Evolutionary conservation across 2,113 vertebrate species (phyloP).

Genomic region (Oenanthe melanoleuca): DNA sequence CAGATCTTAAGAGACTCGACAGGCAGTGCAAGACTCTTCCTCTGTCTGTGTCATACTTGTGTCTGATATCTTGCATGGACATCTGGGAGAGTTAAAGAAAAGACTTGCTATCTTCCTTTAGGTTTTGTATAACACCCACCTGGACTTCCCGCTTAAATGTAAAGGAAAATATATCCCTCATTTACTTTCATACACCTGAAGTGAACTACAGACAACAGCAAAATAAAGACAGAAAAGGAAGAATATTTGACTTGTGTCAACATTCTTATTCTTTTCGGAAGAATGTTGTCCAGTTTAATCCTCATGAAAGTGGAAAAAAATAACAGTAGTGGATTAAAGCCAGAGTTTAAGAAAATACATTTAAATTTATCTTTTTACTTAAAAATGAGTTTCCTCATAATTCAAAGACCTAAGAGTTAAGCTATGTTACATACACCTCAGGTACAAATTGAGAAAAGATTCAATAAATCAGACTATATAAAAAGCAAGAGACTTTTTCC

Average conservation of each 20-base stretch:
- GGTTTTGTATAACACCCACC: background rate
- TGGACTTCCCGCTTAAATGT: background rate
- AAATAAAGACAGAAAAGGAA: constrained; percentile 1
- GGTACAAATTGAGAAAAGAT: constrained; percentile 74
- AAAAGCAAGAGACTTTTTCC: constrained; percentile 65
- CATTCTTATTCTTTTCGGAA: background rate
- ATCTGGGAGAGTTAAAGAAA: background rate
- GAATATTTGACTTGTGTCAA: background rate
- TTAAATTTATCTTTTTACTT: constrained; percentile 65
- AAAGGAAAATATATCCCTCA: background rate
- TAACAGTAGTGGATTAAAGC: constrained; percentile 46
- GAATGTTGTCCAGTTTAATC: constrained; percentile 36
- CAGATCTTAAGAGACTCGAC: fast-evolving
- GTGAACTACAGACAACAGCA: background rate
- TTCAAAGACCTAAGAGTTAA: constrained; percentile 64
- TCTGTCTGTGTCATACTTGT: too few species aligned
- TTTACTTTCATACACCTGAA: background rate
- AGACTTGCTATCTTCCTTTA: background rate
- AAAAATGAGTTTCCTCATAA: constrained; percentile 60
- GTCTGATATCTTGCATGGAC: background rate
- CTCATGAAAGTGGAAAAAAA: constrained; percentile 38
- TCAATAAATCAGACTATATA: constrained; percentile 72
- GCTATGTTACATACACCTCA: constrained; percentile 57
- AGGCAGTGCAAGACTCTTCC: background rate
- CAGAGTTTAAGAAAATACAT: constrained; percentile 72